phyloP scores from a whole-genome alignment of 2,888 invertebrate species.

The Dynastes tityus region DNA sequence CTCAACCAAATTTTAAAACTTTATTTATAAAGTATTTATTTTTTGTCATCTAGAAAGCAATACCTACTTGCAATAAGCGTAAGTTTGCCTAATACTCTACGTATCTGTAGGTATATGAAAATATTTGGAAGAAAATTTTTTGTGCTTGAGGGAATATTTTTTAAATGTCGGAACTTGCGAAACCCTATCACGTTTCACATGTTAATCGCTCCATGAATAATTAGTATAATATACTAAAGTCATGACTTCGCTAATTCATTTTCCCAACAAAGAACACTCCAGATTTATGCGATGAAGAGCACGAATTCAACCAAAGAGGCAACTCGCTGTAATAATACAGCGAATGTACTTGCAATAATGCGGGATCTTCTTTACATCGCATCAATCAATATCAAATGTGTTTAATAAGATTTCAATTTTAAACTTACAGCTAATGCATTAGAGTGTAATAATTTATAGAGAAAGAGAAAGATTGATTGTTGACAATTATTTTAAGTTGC shows the following conservation, averaged over 20 bases:
- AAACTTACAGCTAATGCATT: no score
- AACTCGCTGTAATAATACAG: not conserved
- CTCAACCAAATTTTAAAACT: no score
- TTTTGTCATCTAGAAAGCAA: no score
- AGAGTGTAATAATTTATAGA: no score
- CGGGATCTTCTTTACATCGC: not conserved
- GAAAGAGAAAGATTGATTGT: no score
- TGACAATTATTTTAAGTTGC: no score
- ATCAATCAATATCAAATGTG: not conserved
- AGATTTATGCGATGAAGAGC: not conserved
- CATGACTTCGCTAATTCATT: conserved; percentile 20
- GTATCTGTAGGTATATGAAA: not conserved
- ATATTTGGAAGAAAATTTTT: not conserved
- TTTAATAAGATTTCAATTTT: not conserved
- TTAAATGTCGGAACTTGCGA: not conserved
- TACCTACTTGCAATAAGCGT: no score
- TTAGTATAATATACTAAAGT: conserved; percentile 21
- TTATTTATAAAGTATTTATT: no score
- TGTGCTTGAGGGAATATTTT: not conserved
- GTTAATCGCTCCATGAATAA: not conserved
- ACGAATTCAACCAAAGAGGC: not conserved
- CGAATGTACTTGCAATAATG: not conserved
- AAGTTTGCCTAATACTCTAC: no score
- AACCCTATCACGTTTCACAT: conserved; percentile 19
- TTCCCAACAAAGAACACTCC: conserved; percentile 15